Percentiles rank a stretch among this genome's conserved stretches.
Evolutionary conservation across 2,797 vertebrate species (phyloP).

Genomic region (Tamandua tetradactyla): DNA sequence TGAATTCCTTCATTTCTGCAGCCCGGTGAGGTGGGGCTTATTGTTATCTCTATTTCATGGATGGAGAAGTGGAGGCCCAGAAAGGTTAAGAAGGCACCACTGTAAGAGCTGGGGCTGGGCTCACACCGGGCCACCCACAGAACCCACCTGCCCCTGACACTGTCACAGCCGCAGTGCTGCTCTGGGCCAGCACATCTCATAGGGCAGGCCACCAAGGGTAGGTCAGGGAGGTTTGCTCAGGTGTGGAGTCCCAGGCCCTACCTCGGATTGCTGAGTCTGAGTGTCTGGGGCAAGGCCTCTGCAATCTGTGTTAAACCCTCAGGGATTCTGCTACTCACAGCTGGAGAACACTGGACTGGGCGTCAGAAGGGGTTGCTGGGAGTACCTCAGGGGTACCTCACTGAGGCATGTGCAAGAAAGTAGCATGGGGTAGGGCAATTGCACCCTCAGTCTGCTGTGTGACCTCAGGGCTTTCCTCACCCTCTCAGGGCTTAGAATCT

Average conservation of each 20-base stretch:
- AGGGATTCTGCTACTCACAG: not conserved
- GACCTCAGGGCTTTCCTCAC: not conserved
- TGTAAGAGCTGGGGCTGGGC: not conserved
- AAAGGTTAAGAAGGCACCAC: not conserved
- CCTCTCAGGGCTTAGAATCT: not conserved
- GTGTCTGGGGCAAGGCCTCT: rapidly evolving
- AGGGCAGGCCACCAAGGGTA: not conserved
- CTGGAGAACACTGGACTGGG: not conserved
- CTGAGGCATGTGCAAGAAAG: not conserved
- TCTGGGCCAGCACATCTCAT: not conserved
- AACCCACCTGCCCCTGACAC: not conserved
- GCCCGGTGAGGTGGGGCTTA: not conserved
- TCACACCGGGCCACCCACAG: not conserved
- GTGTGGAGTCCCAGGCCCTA: not conserved
- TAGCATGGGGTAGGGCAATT: not conserved
- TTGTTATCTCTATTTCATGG: not conserved
- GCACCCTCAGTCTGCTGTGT: not conserved
- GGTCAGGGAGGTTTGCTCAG: not conserved
- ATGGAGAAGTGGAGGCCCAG: not conserved
- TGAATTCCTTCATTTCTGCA: not conserved
- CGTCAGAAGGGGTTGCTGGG: not conserved
- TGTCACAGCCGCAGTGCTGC: not conserved
- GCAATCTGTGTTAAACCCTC: not conserved
- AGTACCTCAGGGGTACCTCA: not conserved
- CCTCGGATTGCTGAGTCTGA: not conserved